These are phyloP conservation scores for Sandelia bainsii DNA, from an alignment of 2,797 vertebrate species.

Conservation along the genomic window DNA sequence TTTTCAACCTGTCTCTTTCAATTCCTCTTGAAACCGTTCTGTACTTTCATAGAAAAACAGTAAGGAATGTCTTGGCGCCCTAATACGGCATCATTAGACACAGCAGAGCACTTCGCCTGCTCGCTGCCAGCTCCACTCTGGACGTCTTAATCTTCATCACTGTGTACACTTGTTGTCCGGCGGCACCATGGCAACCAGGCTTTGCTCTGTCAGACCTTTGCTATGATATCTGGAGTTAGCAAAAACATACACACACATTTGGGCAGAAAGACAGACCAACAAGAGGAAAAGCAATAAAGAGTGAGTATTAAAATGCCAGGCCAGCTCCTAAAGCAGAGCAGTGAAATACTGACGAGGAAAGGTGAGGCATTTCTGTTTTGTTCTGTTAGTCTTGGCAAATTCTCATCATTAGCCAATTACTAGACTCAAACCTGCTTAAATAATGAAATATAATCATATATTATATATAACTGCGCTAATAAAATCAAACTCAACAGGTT, in stretches of 20 bases:
- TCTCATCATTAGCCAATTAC: slow-evolving; percentile 42
- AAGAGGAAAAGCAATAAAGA: slow-evolving; percentile 61
- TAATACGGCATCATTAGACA: slow-evolving; percentile 45
- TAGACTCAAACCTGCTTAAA: slow-evolving; percentile 1
- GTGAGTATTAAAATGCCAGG: slow-evolving; percentile 47
- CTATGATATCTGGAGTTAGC: slow-evolving; percentile 57
- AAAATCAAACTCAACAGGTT: slow-evolving; percentile 11
- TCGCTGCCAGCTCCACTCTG: slow-evolving; percentile 54
- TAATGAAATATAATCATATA: slow-evolving; percentile 21
- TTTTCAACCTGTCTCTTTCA: slow-evolving; percentile 26
- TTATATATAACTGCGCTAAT: slow-evolving; percentile 5
- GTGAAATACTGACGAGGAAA: slow-evolving; percentile 36
- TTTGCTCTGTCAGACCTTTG: slow-evolving; percentile 35
- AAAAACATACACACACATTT: slow-evolving; percentile 25
- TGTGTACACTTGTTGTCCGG: slow-evolving; percentile 81
- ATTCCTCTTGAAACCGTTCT: slow-evolving; percentile 30
- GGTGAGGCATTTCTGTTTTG: not conserved
- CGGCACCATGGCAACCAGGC: slow-evolving; percentile 70
- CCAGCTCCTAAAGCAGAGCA: slow-evolving; percentile 28
- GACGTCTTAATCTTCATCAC: slow-evolving; percentile 64
- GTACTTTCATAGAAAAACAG: slow-evolving; percentile 48
- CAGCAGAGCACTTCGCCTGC: slow-evolving; percentile 33
- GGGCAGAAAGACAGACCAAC: slow-evolving; percentile 35
- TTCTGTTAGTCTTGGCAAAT: slow-evolving; percentile 43
- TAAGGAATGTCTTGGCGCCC: slow-evolving; percentile 68